Conservation (phyloP, 2,113 vertebrate genomes). For the Rostratula benghalensis region DNA sequence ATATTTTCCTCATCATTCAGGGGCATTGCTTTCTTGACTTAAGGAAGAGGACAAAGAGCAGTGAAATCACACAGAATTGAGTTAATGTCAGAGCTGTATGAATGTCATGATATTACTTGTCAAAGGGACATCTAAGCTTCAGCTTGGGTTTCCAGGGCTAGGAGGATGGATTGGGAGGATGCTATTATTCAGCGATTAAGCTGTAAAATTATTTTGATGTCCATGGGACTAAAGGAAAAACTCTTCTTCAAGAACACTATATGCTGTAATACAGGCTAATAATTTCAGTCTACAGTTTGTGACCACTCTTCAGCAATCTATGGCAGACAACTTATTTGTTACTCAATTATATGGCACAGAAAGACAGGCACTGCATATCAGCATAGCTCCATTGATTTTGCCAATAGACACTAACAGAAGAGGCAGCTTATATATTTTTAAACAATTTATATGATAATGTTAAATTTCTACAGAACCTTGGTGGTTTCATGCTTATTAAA, state of each 20-base stretch:
- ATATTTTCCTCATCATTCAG: background rate
- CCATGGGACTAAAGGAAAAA: background rate
- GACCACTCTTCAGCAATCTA: background rate
- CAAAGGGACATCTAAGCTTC: background rate
- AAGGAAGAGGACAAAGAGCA: background rate
- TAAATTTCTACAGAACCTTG: background rate
- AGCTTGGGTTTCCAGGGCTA: background rate
- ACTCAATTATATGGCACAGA: background rate
- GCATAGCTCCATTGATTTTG: background rate
- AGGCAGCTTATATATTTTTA: background rate
- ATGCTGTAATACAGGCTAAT: background rate
- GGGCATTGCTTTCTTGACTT: background rate
- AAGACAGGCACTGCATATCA: background rate
- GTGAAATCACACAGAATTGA: background rate
- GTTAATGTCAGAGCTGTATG: background rate
- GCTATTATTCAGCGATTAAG: background rate
- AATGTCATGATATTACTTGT: background rate
- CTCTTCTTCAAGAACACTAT: background rate
- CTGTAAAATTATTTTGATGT: background rate
- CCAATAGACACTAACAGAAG: background rate
- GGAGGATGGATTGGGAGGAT: background rate
- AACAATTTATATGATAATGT: background rate
- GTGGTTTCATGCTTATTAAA: background rate
- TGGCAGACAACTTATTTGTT: background rate
- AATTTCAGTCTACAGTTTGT: background rate